Evolutionary conservation across 2,113 vertebrate species (phyloP).

Genomic region (Cottus gobio): DNA sequence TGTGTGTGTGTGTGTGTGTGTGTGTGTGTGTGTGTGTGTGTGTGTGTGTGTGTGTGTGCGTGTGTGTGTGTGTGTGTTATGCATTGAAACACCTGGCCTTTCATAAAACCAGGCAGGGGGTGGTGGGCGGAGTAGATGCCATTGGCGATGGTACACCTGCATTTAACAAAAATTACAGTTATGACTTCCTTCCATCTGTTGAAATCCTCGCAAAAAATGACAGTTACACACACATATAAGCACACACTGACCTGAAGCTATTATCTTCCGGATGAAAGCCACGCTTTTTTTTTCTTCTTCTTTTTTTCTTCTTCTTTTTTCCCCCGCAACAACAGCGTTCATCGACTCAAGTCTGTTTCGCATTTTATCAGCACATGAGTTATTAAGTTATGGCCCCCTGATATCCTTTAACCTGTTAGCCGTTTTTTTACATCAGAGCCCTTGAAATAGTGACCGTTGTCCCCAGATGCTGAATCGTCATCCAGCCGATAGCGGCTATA

Average conservation of each 20-base stretch:
- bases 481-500: neutral
- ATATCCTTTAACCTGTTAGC: neutral
- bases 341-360: no score
- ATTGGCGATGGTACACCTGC: slow-evolving; percentile 27
- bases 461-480: no score
- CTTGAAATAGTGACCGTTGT: neutral
- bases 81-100: slow-evolving; percentile 40
- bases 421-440: neutral
- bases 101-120: neutral
- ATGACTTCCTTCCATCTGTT: slow-evolving; percentile 34
- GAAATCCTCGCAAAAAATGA: slow-evolving; percentile 14
- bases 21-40: neutral
- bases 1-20: slow-evolving; percentile 13
- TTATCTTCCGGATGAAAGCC: neutral
- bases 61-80: slow-evolving; percentile 4
- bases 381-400: neutral
- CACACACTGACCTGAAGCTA: slow-evolving; percentile 1
- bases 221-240: neutral
- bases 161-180: slow-evolving; percentile 1
- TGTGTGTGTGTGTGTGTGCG: slow-evolving; percentile 2
- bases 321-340: no score
- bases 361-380: neutral
- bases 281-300: neutral
- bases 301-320: neutral
- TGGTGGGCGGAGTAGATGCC: neutral